Evolutionary conservation across 2,888 invertebrate genomes (phyloP), one percentile per base, ranked within the genome.

Genomic region (Torymus texanus): DNA sequence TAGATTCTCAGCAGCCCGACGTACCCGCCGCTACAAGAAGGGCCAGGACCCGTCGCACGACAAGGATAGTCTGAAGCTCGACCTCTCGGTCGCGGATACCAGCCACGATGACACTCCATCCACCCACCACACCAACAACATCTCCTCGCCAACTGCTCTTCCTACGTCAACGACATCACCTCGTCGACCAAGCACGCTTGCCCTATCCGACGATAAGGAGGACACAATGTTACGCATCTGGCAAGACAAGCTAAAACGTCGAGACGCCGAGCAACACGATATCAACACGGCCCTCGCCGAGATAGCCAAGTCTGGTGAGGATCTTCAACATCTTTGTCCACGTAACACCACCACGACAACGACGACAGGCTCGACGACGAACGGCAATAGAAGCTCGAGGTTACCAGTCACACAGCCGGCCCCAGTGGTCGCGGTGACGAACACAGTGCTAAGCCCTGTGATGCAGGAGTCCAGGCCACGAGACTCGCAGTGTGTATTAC

Each of bases 21-120:
- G 96, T 84, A 97, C 97, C 0, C 92, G 97, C 79, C 92, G 97
- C 61, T 96, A 96, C 85, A 96, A 96, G 78, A 92, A 92, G 81
- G 88, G 86, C 4, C 90, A 90, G 18, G 92, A 92, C 56, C 82
- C 88, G 5, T 76, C 84, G 53, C 74, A 79, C 70, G 79, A 81
- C 75, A 79, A 80, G 62, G 71, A 77, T 72, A 13, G 58, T 53
- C 18, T 75, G n/a, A 82, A 81, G 71, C 55, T 81, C 2, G 82
- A 82, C 2, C 70, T 74, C 1, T 74, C 76, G 2, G 21, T 50
- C 12, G 3, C 13, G 12, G 63, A 70, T 50, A 14, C 63, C 73
- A 16, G 58, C 12, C 50, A 56, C 73, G 50, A 78, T n/a, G 62
- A 73, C 21, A 10, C 41, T 41, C 41, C 41, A 41, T 41, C 41